Evolutionary conservation across 2,888 invertebrate species (phyloP).

Genomic region (Allygus modestus): DNA sequence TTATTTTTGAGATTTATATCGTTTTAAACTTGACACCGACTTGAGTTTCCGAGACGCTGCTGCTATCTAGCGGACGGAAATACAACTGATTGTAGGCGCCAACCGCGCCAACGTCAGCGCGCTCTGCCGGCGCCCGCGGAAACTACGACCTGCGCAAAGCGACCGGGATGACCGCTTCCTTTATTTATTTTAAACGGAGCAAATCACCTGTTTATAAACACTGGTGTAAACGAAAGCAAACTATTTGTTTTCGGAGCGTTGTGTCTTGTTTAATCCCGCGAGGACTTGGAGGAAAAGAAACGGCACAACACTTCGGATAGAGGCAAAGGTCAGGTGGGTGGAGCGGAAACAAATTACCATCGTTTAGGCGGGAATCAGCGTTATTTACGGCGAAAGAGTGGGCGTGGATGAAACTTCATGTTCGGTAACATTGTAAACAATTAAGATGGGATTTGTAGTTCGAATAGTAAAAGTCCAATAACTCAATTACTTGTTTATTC

Average conservation of each 20-base stretch:
- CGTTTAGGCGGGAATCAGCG: slow-evolving; percentile 24
- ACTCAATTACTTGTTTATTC: no score
- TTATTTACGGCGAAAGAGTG: background rate
- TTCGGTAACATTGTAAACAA: no score
- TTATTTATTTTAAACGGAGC: background rate
- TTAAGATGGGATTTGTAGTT: no score
- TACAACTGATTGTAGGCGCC: slow-evolving; percentile 33
- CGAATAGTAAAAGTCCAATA: no score
- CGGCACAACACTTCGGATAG: background rate
- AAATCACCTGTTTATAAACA: slow-evolving; percentile 46
- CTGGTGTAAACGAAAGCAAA: background rate
- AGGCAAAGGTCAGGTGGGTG: slow-evolving; percentile 49
- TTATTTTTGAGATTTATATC: background rate
- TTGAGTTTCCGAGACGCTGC: slow-evolving; percentile 19
- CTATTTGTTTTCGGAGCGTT: background rate
- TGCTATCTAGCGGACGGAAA: slow-evolving; percentile 54
- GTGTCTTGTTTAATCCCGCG: background rate
- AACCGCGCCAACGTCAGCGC: background rate
- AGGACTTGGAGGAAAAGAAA: background rate
- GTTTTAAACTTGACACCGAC: background rate
- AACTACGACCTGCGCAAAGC: slow-evolving; percentile 52
- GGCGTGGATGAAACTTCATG: no score
- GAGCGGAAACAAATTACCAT: slow-evolving; percentile 42
- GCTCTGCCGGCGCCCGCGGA: background rate
- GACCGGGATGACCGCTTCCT: background rate